phyloP scores from a whole-genome alignment of 2,113 vertebrate species.

The Oncorhynchus tshawytscha region DNA sequence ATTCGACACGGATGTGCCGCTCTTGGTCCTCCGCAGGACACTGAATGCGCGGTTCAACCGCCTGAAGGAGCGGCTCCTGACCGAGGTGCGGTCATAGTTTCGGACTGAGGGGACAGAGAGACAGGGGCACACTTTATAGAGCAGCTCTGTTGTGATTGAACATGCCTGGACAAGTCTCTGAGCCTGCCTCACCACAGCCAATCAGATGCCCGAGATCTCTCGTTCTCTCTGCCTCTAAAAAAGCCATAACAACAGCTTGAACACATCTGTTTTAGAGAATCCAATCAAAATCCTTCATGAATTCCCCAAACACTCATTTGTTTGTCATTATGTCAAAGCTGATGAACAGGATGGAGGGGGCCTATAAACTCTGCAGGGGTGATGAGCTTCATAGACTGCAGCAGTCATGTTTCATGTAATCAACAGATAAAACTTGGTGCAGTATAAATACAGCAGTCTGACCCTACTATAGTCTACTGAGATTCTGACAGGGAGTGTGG shows the following conservation, averaged over 20 bases:
- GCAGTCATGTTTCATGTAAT: slow-evolving; percentile 33
- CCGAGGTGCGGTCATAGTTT: slow-evolving; percentile 87
- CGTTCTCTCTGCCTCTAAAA: no score
- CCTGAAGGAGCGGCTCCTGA: slow-evolving; percentile 92
- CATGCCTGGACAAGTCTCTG: slow-evolving; percentile 48
- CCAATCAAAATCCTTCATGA: no score
- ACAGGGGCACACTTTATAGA: slow-evolving; percentile 58
- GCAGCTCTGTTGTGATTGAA: slow-evolving; percentile 53
- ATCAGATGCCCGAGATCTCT: slow-evolving; percentile 14
- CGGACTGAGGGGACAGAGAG: slow-evolving; percentile 68
- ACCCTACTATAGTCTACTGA: background rate
- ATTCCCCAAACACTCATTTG: no score
- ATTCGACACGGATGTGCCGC: slow-evolving; percentile 82
- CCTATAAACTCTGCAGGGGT: no score
- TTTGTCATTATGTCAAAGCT: no score
- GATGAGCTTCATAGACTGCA: slow-evolving; percentile 37
- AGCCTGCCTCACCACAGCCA: slow-evolving; percentile 38
- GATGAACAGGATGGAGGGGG: no score
- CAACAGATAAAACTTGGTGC: no score
- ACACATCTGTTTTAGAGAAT: no score
- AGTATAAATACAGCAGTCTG: background rate
- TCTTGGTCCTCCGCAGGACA: slow-evolving; percentile 90
- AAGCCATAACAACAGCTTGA: no score
- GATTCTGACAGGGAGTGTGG: no score
- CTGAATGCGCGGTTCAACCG: slow-evolving; percentile 92